Evolutionary conservation across 2,888 invertebrate species (phyloP), one percentile per base, ranked within the genome.

Genomic region (Deroplatys truncata): DNA sequence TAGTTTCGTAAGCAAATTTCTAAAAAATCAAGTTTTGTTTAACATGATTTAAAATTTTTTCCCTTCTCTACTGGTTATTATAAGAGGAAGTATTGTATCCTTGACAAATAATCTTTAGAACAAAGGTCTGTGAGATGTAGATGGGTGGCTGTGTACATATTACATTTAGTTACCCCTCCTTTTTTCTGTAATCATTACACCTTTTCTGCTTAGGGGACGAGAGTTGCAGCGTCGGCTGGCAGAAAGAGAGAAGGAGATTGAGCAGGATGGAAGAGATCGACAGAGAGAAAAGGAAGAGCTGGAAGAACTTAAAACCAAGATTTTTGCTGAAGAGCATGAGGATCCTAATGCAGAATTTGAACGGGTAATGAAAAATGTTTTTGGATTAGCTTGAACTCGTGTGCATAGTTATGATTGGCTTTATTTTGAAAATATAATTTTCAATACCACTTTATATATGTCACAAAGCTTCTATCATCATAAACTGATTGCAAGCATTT

Each of bases 181-280:
- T 0, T 9, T 9, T 35, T 9, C 9, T 35, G 35, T 35, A 35
- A 35, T 35, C 9, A 35, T 5, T 35, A 7, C 7, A 9, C 9
- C 8, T 56, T 20, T 72, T 72, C 3, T 72, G 16, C 3, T 35
- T 92, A 96, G 96, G 92, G 97, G 98, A 89, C 96, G 98, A 93
- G 98, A 98, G 93, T 94, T 99, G 91, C 97, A 97, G 93, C 96
- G 98, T 91, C 95, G 99, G n/a, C 95, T 99, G 89, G 97, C 97
- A 82, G 98, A 98, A 93, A 95, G 99, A 91, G 98, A 99, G 91
- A 96, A 98, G 91, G 99, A 99, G 94, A 97, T 98, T 9, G 98
- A 98, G 93, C 95, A 96, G 13, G 99, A 99, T 94, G 97, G 96
- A 86, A 96, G 98, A 92, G 99, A 99, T 94, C 95, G 99, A 28